A percentile compares a stretch with the other conserved stretches of the same genome.
These are phyloP conservation scores for Hermaeophaga mercurialis DNA, from an alignment of 2,888 invertebrate genomes.

Conservation along the genomic window DNA sequence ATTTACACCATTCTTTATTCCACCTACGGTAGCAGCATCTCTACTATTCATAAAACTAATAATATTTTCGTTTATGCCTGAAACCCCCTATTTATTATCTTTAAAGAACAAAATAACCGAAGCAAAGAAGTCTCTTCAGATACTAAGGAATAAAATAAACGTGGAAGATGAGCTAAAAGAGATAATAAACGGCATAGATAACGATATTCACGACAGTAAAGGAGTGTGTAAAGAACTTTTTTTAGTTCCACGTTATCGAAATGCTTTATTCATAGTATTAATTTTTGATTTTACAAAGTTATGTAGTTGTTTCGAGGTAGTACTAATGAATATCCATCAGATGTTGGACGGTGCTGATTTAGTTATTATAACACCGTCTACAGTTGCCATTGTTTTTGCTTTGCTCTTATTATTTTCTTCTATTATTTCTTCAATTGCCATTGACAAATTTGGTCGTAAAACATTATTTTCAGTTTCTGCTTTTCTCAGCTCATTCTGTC, in stretches of 20 bases:
- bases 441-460: slow-evolving; percentile 50
- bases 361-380: slow-evolving; percentile 41
- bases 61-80: slow-evolving; percentile 32
- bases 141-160: slow-evolving; percentile 41
- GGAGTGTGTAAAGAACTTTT: slow-evolving; percentile 48
- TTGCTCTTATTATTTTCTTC: slow-evolving; percentile 48
- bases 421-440: slow-evolving; percentile 41
- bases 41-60: slow-evolving; percentile 48
- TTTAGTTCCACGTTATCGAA: slow-evolving; percentile 48
- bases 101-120: slow-evolving; percentile 35
- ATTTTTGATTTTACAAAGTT: slow-evolving; percentile 50
- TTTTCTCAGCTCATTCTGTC: slow-evolving; percentile 46
- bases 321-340: slow-evolving; percentile 52
- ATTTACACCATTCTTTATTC: slow-evolving; percentile 42
- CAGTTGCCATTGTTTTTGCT: slow-evolving; percentile 48
- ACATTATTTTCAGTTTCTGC: slow-evolving; percentile 45
- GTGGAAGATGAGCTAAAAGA: slow-evolving; percentile 49
- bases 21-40: slow-evolving; percentile 41
- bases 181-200: slow-evolving; percentile 46
- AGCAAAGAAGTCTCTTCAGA: slow-evolving; percentile 44
- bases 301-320: slow-evolving; percentile 51
- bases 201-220: slow-evolving; percentile 46
- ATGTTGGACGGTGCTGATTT: slow-evolving; percentile 48
- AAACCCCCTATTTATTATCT: slow-evolving; percentile 13
- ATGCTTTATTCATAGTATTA: slow-evolving; percentile 50